These are phyloP conservation scores for Apogon talboti DNA, from an alignment of 2,797 vertebrate species.

Conservation along the genomic window DNA sequence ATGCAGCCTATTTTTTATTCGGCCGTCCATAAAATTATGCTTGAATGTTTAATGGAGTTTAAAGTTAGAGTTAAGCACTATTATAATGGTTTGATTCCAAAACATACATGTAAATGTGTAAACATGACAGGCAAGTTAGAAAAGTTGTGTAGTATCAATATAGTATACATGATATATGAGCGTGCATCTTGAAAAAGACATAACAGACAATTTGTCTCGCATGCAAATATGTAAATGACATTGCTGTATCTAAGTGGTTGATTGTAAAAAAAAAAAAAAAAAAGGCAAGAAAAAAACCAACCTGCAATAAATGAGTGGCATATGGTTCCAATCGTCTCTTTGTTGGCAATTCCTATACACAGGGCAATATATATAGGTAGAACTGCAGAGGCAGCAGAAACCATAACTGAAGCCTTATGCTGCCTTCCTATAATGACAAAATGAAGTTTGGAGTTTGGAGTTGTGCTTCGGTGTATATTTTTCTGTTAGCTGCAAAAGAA, in stretches of 20 bases:
- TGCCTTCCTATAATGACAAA: conserved; percentile 71
- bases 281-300: neutral
- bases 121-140: neutral
- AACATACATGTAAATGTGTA: neutral
- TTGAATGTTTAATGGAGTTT: conserved; percentile 45
- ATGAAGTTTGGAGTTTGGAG: conserved; percentile 67
- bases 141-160: too few species aligned
- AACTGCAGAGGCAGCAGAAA: conserved; percentile 81
- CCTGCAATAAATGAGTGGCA: conserved; percentile 76
- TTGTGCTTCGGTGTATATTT: conserved; percentile 42
- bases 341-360: conserved; percentile 78
- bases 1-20: conserved; percentile 45
- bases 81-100: conserved; percentile 12
- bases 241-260: conserved; percentile 65
- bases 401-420: conserved; percentile 70
- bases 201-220: conserved; percentile 66
- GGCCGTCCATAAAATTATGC: conserved; percentile 54
- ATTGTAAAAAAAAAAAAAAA: conserved; percentile 44
- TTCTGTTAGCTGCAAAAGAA: conserved; percentile 7
- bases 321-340: conserved; percentile 77
- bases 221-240: conserved; percentile 80
- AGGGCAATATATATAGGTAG: conserved; percentile 75
- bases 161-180: conserved; percentile 45
- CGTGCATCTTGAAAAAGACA: conserved; percentile 28
- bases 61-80: neutral